phyloP scores from a whole-genome alignment of 1,140 invertebrate species.

The Eufriesea mexicana region DNA sequence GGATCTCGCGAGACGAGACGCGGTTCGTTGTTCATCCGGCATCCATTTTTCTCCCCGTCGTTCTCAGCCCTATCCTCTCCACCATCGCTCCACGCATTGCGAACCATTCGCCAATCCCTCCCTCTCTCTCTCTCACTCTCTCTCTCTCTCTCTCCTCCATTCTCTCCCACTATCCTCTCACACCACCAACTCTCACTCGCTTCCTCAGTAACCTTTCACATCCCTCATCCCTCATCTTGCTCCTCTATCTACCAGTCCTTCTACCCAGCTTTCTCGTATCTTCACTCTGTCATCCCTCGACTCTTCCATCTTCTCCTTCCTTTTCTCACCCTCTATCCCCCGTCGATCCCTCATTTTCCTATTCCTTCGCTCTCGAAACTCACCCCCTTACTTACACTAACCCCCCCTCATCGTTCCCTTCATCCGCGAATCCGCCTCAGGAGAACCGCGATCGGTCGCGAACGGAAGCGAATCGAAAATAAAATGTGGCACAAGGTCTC shows the following conservation, averaged over 20 bases:
- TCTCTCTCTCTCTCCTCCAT: not conserved
- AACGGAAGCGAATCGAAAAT: conserved; percentile 18
- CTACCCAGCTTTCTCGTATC: not conserved
- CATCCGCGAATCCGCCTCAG: not conserved
- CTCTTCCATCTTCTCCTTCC: not conserved
- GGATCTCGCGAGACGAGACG: not conserved
- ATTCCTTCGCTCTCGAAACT: not conserved
- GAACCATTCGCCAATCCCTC: not conserved
- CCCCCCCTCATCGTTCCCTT: not conserved
- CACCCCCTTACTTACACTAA: not conserved
- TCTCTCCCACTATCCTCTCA: not conserved
- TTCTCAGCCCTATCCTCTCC: not conserved
- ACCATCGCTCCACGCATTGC: not conserved
- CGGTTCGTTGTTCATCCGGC: conserved; percentile 21
- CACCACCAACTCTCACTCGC: not conserved
- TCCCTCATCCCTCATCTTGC: not conserved
- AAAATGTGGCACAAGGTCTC: conserved; percentile 73
- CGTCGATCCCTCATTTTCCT: no score
- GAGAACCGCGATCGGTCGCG: conserved; percentile 7
- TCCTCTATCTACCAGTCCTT: not conserved
- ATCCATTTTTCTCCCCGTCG: conserved; percentile 24
- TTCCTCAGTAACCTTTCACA: not conserved
- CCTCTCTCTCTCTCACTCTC: not conserved
- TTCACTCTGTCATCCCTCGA: not conserved
- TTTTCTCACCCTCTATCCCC: no score